Conservation (phyloP, 2,113 vertebrate species). For the Clarias magur region DNA sequence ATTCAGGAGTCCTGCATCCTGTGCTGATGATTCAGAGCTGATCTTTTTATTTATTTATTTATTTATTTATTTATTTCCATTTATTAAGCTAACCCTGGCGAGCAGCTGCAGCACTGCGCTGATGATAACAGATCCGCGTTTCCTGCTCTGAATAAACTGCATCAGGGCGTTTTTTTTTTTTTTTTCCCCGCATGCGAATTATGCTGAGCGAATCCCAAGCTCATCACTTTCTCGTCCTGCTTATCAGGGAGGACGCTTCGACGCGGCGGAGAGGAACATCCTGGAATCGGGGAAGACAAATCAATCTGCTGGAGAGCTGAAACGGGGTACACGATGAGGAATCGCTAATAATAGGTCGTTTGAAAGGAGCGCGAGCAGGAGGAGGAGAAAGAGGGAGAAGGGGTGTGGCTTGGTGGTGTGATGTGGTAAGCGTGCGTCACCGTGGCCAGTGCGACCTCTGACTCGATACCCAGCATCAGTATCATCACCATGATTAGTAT, state of each 20-base stretch:
- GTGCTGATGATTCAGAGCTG: background rate
- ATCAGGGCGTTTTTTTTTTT: background rate
- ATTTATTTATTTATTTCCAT: background rate
- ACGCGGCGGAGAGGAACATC: background rate
- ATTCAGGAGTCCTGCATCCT: background rate
- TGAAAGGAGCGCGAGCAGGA: background rate
- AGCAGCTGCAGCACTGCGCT: background rate
- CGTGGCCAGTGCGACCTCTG: background rate
- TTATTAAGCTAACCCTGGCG: background rate
- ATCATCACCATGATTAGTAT: no score
- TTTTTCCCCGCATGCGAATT: background rate
- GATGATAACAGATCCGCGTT: background rate
- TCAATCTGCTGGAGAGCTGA: conserved; percentile 12
- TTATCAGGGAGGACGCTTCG: background rate
- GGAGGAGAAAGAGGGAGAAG: conserved; percentile 1
- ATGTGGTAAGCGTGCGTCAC: background rate
- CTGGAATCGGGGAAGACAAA: conserved; percentile 15
- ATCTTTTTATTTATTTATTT: background rate
- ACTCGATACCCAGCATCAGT: no score
- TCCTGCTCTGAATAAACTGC: background rate
- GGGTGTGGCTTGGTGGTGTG: background rate
- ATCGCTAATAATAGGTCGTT: background rate
- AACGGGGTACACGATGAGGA: background rate
- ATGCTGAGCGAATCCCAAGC: background rate
- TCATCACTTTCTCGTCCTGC: background rate